phyloP scores from a whole-genome alignment of 1,140 invertebrate genomes.

The Idris sp. region DNA sequence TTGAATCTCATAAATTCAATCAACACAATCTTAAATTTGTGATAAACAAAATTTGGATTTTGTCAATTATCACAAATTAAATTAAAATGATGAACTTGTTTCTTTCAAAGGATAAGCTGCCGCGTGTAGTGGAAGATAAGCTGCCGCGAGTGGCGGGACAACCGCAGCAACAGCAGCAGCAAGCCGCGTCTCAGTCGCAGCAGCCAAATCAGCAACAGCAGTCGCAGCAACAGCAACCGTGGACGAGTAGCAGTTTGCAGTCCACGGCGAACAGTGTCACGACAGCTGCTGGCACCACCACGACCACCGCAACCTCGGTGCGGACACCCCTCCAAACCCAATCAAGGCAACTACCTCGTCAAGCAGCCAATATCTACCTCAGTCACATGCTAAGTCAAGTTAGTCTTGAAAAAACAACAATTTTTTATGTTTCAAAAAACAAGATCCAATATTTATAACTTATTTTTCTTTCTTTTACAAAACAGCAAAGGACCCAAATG shows the following conservation, averaged over 20 bases:
- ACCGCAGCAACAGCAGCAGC: conserved; percentile 80
- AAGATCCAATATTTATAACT: too few species aligned
- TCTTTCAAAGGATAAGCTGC: conserved; percentile 78
- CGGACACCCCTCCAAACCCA: conserved; percentile 75
- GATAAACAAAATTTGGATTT: conserved; percentile 1
- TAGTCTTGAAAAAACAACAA: too few species aligned
- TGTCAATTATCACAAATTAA: conserved; percentile 14
- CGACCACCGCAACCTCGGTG: conserved; percentile 73
- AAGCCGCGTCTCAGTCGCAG: conserved; percentile 81
- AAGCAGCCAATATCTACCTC: conserved; percentile 81
- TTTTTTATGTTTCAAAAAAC: too few species aligned
- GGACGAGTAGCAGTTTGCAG: conserved; percentile 74
- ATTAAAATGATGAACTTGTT: conserved; percentile 26
- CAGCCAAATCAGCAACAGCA: conserved; percentile 64
- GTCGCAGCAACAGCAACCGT: conserved; percentile 71
- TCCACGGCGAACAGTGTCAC: conserved; percentile 69
- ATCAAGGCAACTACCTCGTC: conserved; percentile 77
- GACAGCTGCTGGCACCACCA: conserved; percentile 71
- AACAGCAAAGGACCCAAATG: conserved; percentile 74
- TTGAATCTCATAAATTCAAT: too few species aligned
- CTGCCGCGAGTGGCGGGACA: conserved; percentile 77
- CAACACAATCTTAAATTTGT: too few species aligned
- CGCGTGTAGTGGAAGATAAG: conserved; percentile 76
- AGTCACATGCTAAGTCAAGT: conserved; percentile 77
- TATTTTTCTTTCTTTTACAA: too few species aligned